Evolutionary conservation across 2,113 vertebrate species (phyloP), one percentile per base, ranked within the genome.

Genomic region (Brienomyrus longianalis): DNA sequence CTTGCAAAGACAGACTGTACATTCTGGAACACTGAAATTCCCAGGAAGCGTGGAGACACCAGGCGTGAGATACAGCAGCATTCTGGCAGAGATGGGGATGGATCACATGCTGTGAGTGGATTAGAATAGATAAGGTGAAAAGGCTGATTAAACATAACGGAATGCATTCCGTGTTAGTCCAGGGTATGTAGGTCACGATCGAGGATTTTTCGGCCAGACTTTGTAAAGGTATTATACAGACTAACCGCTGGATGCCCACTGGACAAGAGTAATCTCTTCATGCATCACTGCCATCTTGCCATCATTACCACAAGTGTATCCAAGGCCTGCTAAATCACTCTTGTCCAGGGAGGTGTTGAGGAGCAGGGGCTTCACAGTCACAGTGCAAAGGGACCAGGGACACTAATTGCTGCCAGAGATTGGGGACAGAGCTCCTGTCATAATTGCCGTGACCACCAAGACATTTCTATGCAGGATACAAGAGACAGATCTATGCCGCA

Each of bases 381-480:
- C 11, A 39, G 48, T 35, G 66, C 52, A 7, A 54, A 48, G 89
- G 66, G 89, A 90, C 70, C 11, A 39, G 50, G 17, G 35, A 39
- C 27, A 66, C 70, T 90, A 87, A 88, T 88, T 90, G 35, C 84
- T 70, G 51, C 59, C n/a, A 90, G 50, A 59, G 86, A 74, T n/a
- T 87, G 31, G 51, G 35, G 66, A 45, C 62, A 80, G 66, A 56
- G 45, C 19, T 45, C 39, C 9, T n/a, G 39, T 23, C 77, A 23
- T 83, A 39, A 39, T 19, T 45, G 5, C 17, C 17, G 77, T 83
- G 45, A 84, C 23, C 83, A n/a, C 83, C 19, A n/a, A 84, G 83
- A 84, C 45, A 84, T 48, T 84, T 47, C 19, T 47, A 84, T 84
- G 39, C 43, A 48, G 45, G 21, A 9, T 19, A 48, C 43, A 23